Conservation (phyloP, 1,140 invertebrate species). For the Aphelinus certus region DNA sequence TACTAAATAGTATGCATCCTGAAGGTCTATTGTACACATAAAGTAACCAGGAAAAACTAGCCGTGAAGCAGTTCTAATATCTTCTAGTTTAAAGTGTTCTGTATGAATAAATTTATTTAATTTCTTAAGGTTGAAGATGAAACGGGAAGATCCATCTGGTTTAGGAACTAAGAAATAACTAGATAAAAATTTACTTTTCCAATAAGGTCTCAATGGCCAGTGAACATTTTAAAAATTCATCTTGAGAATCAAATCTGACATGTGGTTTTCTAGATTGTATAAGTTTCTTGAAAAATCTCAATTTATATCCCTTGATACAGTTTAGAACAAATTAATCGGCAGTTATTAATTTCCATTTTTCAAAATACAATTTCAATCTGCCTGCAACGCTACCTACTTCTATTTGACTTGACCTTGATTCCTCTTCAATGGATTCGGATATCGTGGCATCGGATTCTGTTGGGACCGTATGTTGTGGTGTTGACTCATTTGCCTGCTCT, state of each 20-base stretch:
- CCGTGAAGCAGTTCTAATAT: constrained; percentile 33
- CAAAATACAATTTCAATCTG: constrained; percentile 40
- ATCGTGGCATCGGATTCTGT: neutral
- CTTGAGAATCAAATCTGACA: neutral
- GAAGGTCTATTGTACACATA: constrained; percentile 27
- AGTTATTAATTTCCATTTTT: constrained; percentile 38
- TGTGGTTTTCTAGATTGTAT: neutral
- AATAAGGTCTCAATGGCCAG: constrained; percentile 7
- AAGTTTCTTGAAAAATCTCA: constrained; percentile 30
- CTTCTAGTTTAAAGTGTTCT: constrained; percentile 39
- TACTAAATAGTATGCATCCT: constrained; percentile 34
- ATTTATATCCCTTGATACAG: constrained; percentile 41
- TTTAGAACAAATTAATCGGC: constrained; percentile 33
- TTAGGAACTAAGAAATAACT: constrained; percentile 32
- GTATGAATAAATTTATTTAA: constrained; percentile 32
- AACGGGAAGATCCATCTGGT: constrained; percentile 21
- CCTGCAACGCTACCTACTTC: constrained; percentile 38
- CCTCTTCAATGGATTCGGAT: neutral
- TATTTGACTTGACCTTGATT: neutral
- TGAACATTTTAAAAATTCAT: neutral
- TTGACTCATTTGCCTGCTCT: neutral
- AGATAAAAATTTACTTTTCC: constrained; percentile 34
- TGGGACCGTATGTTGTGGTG: too few relatives aligned
- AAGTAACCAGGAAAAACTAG: constrained; percentile 30
- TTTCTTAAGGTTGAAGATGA: constrained; percentile 36